Base-by-base conservation (phyloP, 1,140 invertebrate genomes). In the Rhagoletis zephyria region DNA sequence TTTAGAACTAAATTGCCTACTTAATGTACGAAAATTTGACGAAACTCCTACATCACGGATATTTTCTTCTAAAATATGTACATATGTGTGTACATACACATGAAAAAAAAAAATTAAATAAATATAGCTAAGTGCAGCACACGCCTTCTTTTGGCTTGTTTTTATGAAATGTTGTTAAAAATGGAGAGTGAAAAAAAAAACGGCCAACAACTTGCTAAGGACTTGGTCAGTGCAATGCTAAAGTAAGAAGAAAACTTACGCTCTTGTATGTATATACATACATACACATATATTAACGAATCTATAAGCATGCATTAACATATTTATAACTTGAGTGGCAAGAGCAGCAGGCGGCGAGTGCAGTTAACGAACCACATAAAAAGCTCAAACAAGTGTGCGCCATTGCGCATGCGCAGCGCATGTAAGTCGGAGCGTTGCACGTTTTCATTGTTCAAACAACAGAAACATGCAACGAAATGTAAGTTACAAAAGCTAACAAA, bases 341-440 rank as follows among this genome's bases (percentile, higher is more conserved):
- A n/a, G n/a, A n/a, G n/a, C n/a, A n/a, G n/a, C n/a, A n/a, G n/a
- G n/a, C n/a, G n/a, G n/a, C n/a, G n/a, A n/a, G 14, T 74, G 40
- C 48, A 74, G 42, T 30, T 74, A 74, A 16, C 3, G 45, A 48
- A 48, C 4, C 14, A 14, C n/a, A 74, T 6, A 74, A 74, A 74
- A 64, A 85, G 7, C 60, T 30, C n/a, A 87, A 65, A 61, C 87
- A 87, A 87, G 81, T 87, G 87, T 87, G 70, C 87, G 60, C 74
- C 63, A 87, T 87, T 87, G 81, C 81, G 61, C 87, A 81, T 85
- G 87, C 87, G 67, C 67, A 74, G 67, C 67, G 67, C 67, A 48
- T 74, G 67, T 74, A 74, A 74, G 45, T 74, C 48, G 45, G 67
- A 74, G 45, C 67, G 40, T 51, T 74, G 67, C 67, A 74, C 67